Base-by-base conservation (phyloP, 2,888 invertebrate genomes). In the Apoda limacodes region DNA sequence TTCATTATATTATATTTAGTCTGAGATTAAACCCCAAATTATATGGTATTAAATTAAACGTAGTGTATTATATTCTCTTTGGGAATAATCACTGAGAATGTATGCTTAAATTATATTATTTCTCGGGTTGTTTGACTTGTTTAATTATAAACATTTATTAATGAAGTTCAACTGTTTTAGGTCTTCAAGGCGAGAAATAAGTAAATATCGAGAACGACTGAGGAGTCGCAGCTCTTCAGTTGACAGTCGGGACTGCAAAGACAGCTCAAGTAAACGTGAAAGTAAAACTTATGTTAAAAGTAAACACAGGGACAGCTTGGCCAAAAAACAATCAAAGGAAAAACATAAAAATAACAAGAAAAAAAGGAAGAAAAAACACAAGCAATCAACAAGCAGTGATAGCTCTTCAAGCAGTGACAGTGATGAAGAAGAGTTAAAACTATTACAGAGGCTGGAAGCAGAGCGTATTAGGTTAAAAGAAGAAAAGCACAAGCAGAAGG, bases 401-500 rank as follows among this genome's bases (percentile, higher is more conserved):
- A 65, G 63, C 28, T 63, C 64, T 12, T 60, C 60, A n/a, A 58
- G 58, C 31, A 81, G 82, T 12, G 83, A 82, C 4, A 65, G 68
- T 34, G 69, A 64, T 27, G 76, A 82, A 26, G 71, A 82, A 40
- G 87, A 87, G 7, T 55, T 88, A 1, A 86, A 88, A 50, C 55
- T 93, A 13, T 56, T 94, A 40, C 84, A 90, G 55, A 83, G 88
- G 45, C 64, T 95, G 9, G 88, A 92, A 52, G 85, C 87, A 0
- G 90, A 92, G 48, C 72, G 92, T 1, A 46, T 86, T 9, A 82
- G 85, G 28, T 76, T 86, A 21, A 68, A 85, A 5, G 85, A 89
- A 14, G 88, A 90, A 25, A 85, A 83, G 30, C 85, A 82, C 35
- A 84, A 84, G 2, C 81, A 86, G 34, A 94, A 93, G 48, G 92